phyloP scores from a whole-genome alignment of 2,113 vertebrate genomes.

The Microcebus tavaratra region DNA sequence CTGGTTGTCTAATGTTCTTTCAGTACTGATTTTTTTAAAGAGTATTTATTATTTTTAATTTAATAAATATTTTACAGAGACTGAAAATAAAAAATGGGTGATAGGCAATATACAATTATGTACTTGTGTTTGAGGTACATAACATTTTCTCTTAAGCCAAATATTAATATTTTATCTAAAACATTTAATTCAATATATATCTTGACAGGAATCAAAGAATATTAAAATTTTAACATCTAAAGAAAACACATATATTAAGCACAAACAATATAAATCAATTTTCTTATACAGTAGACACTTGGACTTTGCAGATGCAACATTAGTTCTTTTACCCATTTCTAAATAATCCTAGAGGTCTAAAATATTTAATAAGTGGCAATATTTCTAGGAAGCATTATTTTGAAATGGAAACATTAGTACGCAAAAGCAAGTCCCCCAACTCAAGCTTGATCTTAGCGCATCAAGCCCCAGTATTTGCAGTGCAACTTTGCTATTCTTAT shows the following conservation, averaged over 20 bases:
- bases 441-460: not conserved
- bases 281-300: not conserved
- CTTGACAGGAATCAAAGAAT: conserved; percentile 10
- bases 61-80: conserved; percentile 8
- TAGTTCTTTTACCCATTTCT: not conserved
- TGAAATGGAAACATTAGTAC: conserved; percentile 1
- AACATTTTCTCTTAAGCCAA: conserved; percentile 25
- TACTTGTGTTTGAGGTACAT: not conserved
- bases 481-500: not conserved
- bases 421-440: not conserved
- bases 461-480: not conserved
- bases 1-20: not conserved
- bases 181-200: conserved; percentile 21
- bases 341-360: not conserved
- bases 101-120: not conserved
- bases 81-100: not conserved
- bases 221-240: not conserved
- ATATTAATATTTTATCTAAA: conserved; percentile 24
- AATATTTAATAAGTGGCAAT: not conserved
- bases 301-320: not conserved
- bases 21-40: not conserved
- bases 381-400: not conserved
- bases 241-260: not conserved
- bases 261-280: conserved; percentile 41
- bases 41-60: conserved; percentile 35